Percentiles rank a stretch among this genome's conserved stretches.
These are phyloP conservation scores for Lasioglossum oenotherae DNA, from an alignment of 2,888 invertebrate species.

Conservation along the genomic window DNA sequence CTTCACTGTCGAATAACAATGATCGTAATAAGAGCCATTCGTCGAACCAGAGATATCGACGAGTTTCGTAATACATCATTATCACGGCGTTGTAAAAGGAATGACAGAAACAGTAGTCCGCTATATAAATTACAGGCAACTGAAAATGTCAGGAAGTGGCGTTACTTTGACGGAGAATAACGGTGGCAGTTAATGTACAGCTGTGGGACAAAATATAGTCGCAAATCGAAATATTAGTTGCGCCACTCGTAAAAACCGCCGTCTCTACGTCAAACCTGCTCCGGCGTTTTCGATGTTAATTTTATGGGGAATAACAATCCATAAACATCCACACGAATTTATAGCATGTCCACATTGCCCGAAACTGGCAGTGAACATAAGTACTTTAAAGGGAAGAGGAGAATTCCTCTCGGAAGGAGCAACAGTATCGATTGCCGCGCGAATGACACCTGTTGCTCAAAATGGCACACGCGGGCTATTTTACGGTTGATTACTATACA, in stretches of 20 bases:
- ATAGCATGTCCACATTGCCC: background rate
- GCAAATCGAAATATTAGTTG: background rate
- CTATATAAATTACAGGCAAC: background rate
- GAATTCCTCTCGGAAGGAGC: background rate
- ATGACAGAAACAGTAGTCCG: background rate
- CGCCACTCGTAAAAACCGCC: background rate
- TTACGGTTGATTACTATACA: background rate
- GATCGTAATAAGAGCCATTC: background rate
- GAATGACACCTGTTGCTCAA: constrained; percentile 6
- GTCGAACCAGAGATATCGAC: background rate
- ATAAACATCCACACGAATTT: background rate
- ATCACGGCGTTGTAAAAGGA: background rate
- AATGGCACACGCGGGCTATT: background rate
- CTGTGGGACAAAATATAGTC: background rate
- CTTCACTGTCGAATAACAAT: background rate
- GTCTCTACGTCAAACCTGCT: background rate
- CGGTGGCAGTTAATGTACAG: background rate
- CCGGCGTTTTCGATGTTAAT: background rate
- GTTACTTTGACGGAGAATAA: background rate
- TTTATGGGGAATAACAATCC: background rate
- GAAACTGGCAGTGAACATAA: background rate
- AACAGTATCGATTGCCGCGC: background rate
- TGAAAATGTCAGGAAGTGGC: background rate
- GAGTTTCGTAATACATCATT: background rate
- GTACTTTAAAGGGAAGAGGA: background rate